These are phyloP conservation scores for Poeciliopsis prolifica DNA, from an alignment of 2,113 vertebrate species.

Conservation along the genomic window DNA sequence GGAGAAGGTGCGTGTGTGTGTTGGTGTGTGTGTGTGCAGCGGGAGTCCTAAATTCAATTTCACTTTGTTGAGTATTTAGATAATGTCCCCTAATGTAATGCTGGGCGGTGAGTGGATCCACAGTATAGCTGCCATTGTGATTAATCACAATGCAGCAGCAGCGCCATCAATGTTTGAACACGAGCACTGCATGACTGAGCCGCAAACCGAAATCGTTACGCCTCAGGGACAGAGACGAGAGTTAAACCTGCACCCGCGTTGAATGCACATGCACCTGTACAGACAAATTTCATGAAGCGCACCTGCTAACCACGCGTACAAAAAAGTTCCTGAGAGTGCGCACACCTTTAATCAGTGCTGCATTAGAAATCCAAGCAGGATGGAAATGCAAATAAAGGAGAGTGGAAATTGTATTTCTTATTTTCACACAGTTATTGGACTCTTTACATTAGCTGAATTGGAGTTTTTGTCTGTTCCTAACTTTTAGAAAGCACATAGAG, in stretches of 20 bases:
- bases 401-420: too few species aligned
- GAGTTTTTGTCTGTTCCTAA: too few species aligned
- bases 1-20: background rate
- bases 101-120: conserved; percentile 49
- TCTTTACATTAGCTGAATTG: too few species aligned
- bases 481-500: too few species aligned
- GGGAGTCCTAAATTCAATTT: conserved; percentile 78
- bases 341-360: background rate
- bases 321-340: background rate
- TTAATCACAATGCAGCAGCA: conserved; percentile 72
- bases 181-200: conserved; percentile 24
- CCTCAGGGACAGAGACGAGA: conserved; percentile 13
- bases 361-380: background rate
- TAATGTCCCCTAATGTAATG: conserved; percentile 78
- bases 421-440: too few species aligned
- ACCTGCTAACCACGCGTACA: background rate
- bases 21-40: conserved; percentile 16
- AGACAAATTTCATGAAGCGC: background rate
- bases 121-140: conserved; percentile 22
- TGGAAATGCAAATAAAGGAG: background rate
- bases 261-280: background rate
- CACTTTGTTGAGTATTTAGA: conserved; percentile 80
- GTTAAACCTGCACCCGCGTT: conserved; percentile 7
- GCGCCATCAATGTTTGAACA: conserved; percentile 68
- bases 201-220: conserved; percentile 1